Evolutionary conservation across 2,113 vertebrate species (phyloP).

Genomic region (Sakesphorus luctuosus): DNA sequence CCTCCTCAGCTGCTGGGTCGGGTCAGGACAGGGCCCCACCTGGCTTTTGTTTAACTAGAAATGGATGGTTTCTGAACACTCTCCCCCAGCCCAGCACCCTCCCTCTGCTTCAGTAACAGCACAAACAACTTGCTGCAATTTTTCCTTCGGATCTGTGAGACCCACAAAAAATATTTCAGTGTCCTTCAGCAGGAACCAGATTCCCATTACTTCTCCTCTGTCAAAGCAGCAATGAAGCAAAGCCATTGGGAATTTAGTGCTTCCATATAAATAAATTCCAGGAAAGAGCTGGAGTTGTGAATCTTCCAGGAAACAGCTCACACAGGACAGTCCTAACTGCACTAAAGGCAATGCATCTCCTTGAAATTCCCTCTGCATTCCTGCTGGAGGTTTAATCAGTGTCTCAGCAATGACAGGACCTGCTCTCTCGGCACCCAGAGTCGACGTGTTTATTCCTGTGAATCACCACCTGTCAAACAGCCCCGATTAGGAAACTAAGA

Average conservation of each 20-base stretch:
- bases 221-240: background rate
- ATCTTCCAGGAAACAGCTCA: background rate
- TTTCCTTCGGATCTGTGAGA: background rate
- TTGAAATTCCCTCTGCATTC: background rate
- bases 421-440: background rate
- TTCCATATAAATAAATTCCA: background rate
- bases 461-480: background rate
- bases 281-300: background rate
- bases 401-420: background rate
- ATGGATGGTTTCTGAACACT: background rate
- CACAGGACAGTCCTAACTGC: background rate
- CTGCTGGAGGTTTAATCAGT: background rate
- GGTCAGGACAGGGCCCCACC: background rate
- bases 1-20: rapidly evolving
- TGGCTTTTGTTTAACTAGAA: background rate
- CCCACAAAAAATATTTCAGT: background rate
- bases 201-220: background rate
- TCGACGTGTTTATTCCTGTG: background rate
- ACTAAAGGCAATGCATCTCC: background rate
- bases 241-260: background rate
- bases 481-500: background rate
- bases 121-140: background rate
- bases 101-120: background rate
- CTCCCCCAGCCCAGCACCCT: background rate
- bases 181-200: background rate